A percentile compares a stretch with the other conserved stretches of the same genome.
phyloP scores from a whole-genome alignment of 2,888 invertebrate genomes.

The Caenorhabditis doughertyi region DNA sequence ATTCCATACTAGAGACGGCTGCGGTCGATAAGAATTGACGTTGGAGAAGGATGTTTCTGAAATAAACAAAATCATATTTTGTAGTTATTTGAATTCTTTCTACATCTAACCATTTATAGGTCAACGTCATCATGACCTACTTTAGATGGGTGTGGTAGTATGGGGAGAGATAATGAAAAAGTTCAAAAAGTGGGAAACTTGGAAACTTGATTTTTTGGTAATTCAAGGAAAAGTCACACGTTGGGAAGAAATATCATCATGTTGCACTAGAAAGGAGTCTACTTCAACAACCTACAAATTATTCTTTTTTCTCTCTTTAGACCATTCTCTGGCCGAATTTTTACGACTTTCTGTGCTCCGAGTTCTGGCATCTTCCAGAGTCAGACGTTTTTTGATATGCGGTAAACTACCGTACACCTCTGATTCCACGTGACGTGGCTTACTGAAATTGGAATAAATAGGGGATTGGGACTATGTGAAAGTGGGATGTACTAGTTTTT shows the following conservation, averaged over 20 bases:
- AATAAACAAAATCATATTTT: conserved; percentile 22
- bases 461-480: background rate
- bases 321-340: conserved; percentile 48
- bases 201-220: conserved; percentile 2
- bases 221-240: no score
- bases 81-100: background rate
- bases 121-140: background rate
- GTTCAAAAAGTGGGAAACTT: background rate
- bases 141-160: background rate
- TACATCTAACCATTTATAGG: background rate
- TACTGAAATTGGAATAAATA: conserved; percentile 29
- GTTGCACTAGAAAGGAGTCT: conserved; percentile 25
- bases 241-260: background rate
- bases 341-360: conserved; percentile 44
- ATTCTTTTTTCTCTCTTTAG: conserved; percentile 47
- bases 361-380: conserved; percentile 22
- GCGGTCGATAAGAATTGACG: conserved; percentile 72
- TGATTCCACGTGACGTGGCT: conserved; percentile 44
- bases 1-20: conserved; percentile 69
- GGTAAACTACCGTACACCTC: conserved; percentile 48
- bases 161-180: conserved; percentile 26
- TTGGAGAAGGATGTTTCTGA: conserved; percentile 70
- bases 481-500: conserved; percentile 38
- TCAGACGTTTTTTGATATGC: conserved; percentile 30
- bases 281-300: conserved; percentile 52